A percentile compares a stretch with the other conserved stretches of the same genome.
These are phyloP conservation scores for Ranitomeya variabilis DNA, from an alignment of 2,113 vertebrate species.

Conservation along the genomic window DNA sequence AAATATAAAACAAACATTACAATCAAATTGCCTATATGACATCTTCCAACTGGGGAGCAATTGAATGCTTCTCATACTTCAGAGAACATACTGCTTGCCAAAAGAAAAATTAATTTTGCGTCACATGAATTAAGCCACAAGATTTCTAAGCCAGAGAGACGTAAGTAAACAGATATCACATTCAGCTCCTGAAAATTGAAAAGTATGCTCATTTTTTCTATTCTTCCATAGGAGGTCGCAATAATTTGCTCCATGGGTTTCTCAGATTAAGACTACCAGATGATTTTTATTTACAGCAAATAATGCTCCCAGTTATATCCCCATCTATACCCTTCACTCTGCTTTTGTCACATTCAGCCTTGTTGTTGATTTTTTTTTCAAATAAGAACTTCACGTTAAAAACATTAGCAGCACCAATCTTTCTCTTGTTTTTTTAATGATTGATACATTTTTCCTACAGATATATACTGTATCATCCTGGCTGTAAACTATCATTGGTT, in stretches of 20 bases:
- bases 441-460: too few species aligned
- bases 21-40: neutral
- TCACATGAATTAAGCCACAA: neutral
- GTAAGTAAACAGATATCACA: neutral
- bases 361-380: neutral
- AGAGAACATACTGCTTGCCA: too few species aligned
- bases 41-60: neutral
- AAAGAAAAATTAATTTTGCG: neutral
- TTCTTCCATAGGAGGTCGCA: constrained; percentile 4
- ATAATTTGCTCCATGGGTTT: neutral
- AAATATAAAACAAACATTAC: neutral
- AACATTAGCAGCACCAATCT: too few species aligned
- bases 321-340: neutral
- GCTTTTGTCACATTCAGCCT: neutral
- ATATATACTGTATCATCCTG: too few species aligned
- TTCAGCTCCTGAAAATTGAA: neutral
- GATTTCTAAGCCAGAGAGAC: neutral
- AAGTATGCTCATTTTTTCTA: neutral
- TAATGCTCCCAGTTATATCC: neutral
- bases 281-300: neutral
- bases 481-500: too few species aligned
- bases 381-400: too few species aligned
- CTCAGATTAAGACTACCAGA: neutral
- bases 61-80: neutral
- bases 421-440: too few species aligned